A percentile compares a stretch with the other conserved stretches of the same genome.
Conservation (phyloP, 2,797 vertebrate genomes). For the Sternarchorhynchus goeldii region DNA sequence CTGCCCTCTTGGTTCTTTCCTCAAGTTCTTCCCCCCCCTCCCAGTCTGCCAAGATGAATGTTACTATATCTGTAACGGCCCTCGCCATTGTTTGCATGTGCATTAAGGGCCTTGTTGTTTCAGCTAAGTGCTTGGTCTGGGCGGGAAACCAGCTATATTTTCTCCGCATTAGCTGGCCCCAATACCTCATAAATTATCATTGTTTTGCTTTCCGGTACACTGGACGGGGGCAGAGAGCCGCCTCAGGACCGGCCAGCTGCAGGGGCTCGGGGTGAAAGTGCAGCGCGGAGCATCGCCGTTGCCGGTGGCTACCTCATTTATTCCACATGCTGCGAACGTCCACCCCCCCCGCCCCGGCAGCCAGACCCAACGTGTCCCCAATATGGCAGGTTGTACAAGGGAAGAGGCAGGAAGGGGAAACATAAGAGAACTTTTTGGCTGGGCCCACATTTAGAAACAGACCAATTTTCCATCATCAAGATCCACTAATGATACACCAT, state of each 20-base stretch:
- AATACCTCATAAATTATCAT: constrained; percentile 61
- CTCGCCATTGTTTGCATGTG: constrained; percentile 43
- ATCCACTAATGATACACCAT: constrained; percentile 69
- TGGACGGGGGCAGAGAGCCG: constrained; percentile 51
- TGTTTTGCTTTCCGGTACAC: constrained; percentile 62
- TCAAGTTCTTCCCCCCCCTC: constrained; percentile 45
- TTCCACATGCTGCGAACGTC: constrained; percentile 37
- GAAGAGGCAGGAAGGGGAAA: constrained; percentile 23
- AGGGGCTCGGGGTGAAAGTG: constrained; percentile 58
- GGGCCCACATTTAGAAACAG: constrained; percentile 67
- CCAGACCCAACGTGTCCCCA: constrained; percentile 35
- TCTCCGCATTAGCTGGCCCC: constrained; percentile 52
- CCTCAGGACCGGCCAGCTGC: constrained; percentile 54
- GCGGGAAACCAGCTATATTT: constrained; percentile 57
- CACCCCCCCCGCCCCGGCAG: constrained; percentile 47
- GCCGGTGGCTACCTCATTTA: constrained; percentile 44
- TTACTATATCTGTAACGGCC: constrained; percentile 50
- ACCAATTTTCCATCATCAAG: constrained; percentile 73
- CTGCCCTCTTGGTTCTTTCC: constrained; percentile 41
- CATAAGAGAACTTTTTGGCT: constrained; percentile 64
- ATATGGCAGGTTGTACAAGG: constrained; percentile 46
- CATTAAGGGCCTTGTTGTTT: constrained; percentile 54
- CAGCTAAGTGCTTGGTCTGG: constrained; percentile 56
- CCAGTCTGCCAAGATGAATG: constrained; percentile 54
- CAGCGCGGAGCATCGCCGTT: constrained; percentile 49